Conservation (phyloP, 2,113 vertebrate species). For the Thunnus thynnus region DNA sequence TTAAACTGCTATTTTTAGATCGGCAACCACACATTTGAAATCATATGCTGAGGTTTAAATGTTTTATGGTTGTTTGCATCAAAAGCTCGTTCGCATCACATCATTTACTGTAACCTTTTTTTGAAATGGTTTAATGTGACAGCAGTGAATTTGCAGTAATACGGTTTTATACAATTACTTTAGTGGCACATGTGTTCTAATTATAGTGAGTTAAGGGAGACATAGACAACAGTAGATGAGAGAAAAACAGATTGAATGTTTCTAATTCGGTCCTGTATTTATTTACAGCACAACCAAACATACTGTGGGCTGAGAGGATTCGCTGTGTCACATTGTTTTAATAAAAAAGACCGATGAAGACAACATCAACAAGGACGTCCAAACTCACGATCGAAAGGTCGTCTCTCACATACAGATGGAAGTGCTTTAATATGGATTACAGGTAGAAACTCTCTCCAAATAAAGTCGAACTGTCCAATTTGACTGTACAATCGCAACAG, state of each 20-base stretch:
- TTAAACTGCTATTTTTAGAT: slow-evolving; percentile 50
- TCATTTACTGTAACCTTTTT: background rate
- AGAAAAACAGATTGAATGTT: background rate
- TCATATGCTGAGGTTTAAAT: background rate
- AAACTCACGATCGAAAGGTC: too few species aligned
- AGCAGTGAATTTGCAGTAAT: background rate
- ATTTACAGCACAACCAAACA: too few species aligned
- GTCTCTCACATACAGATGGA: too few species aligned
- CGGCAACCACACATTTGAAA: background rate
- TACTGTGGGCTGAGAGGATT: too few species aligned
- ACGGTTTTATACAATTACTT: background rate
- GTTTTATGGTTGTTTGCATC: slow-evolving; percentile 14
- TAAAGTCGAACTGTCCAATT: too few species aligned
- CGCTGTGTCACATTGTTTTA: too few species aligned
- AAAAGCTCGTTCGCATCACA: background rate
- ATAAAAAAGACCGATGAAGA: too few species aligned
- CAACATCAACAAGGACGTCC: too few species aligned
- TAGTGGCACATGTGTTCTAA: background rate
- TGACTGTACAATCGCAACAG: too few species aligned
- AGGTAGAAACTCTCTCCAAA: too few species aligned
- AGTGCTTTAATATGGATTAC: too few species aligned
- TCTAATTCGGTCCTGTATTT: too few species aligned
- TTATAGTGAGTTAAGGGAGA: background rate
- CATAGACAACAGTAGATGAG: background rate
- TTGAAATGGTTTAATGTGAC: slow-evolving; percentile 22